Percentiles rank a stretch among this genome's conserved stretches.
Evolutionary conservation across 1,140 invertebrate species (phyloP).

Genomic region (Temnothorax nylanderi): DNA sequence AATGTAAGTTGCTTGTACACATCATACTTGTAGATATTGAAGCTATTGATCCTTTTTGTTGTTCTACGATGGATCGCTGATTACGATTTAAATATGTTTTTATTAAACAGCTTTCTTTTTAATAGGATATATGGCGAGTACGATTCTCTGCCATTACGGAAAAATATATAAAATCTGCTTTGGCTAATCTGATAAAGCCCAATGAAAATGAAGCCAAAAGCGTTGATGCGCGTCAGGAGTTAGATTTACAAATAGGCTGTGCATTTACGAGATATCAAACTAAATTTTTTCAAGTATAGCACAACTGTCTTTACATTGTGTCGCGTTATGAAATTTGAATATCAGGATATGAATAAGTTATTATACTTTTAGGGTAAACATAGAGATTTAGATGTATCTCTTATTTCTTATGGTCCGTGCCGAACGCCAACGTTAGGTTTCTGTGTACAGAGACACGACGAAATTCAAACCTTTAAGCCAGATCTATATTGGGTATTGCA

Average conservation of each 20-base stretch:
- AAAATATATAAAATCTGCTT: slow-evolving; percentile 98
- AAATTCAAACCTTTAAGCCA: slow-evolving; percentile 99
- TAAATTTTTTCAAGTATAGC: slow-evolving; percentile 91
- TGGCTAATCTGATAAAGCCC: slow-evolving; percentile 94
- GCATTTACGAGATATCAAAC: slow-evolving; percentile 99
- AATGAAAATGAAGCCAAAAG: slow-evolving; percentile 99
- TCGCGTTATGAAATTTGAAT: no score
- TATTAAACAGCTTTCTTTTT: slow-evolving; percentile 75
- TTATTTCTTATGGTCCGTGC: slow-evolving; percentile 99
- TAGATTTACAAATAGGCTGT: slow-evolving; percentile 99
- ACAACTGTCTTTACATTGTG: no score
- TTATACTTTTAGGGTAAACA: slow-evolving; percentile 77
- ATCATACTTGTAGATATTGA: slow-evolving; percentile 20
- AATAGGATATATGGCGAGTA: slow-evolving; percentile 93
- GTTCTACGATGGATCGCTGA: no score
- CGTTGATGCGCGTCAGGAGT: slow-evolving; percentile 98
- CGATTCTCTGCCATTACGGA: slow-evolving; percentile 99
- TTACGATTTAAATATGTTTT: slow-evolving; percentile 80
- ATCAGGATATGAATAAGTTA: no score
- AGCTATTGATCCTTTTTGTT: neutral
- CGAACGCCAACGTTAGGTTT: slow-evolving; percentile 99
- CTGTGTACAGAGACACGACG: slow-evolving; percentile 99
- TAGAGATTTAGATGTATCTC: slow-evolving; percentile 97
- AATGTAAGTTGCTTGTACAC: slow-evolving; percentile 79
- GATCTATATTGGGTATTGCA: slow-evolving; percentile 98